Base-by-base conservation (phyloP, 2,113 vertebrate species). In the Eretmochelys imbricata region DNA sequence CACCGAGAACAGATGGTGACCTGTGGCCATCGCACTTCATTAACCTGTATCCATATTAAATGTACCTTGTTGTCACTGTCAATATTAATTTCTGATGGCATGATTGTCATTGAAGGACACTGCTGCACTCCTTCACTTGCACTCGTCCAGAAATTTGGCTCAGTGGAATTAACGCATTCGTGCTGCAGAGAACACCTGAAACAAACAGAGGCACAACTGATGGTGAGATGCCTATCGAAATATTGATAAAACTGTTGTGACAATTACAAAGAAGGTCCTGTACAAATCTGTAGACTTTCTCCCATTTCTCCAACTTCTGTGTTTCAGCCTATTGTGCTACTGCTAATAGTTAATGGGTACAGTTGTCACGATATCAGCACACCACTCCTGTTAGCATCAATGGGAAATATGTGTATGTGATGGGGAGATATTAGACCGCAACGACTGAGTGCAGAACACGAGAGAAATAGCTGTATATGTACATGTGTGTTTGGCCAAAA, bases 31-130 rank as follows among this genome's bases (percentile, higher is more conserved):
- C 55, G 85, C 72, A 7, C 4, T 1, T 1, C 3, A 27, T 4
- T 46, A 3, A 29, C 8, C 2, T 4, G 49, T 6, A 4, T 0
- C 7, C 65, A 29, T 16, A n/a, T 0, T 46, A 22, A 38, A 95
- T 97, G 83, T 97, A 99, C 99, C 94, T 98, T 98, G 93, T 98
- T 99, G 92, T 98, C 98, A 8, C 98, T 98, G 42, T 96, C 97
- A 6, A 99, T 97, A 57, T 99, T 98, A 75, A 99, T 99, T 97
- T 99, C 98, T 0, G 98, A 96, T 0, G 99, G 99, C n/a, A 99
- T 97, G 79, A 99, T 98, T 22, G 98, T 99, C 99, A 99, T 99
- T 89, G 98, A 97, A 0, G 99, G 99, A 95, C 99, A 99, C 96
- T 98, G 98, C 87, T 98, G 85, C 2, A 98, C 98, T 46, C 99